Percentiles rank a stretch among this genome's conserved stretches.
These are phyloP conservation scores for Orchesella cincta DNA, from an alignment of 1,140 invertebrate genomes.

Conservation along the genomic window DNA sequence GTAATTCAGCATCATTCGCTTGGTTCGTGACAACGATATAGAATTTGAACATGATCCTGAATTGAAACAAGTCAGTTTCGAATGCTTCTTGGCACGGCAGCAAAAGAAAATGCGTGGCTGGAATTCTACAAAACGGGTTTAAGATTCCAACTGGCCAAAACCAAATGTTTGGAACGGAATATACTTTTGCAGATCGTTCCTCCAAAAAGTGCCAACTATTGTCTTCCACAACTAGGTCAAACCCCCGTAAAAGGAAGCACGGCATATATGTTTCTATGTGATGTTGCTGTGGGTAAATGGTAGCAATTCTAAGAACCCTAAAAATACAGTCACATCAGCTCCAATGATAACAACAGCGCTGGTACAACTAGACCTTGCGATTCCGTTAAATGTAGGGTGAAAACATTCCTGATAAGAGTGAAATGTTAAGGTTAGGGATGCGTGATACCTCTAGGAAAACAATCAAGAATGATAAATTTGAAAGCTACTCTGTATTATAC, in stretches of 20 bases:
- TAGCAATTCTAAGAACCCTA: conserved; percentile 2
- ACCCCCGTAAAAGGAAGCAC: too few relatives aligned
- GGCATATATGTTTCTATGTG: conserved; percentile 18
- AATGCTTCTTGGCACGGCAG: conserved; percentile 12
- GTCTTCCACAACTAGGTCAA: too few relatives aligned
- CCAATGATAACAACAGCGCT: background rate
- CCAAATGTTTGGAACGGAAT: conserved; percentile 18
- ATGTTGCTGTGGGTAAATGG: background rate
- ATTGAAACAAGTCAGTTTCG: background rate
- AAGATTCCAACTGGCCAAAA: background rate
- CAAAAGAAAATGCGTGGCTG: background rate
- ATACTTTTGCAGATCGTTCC: background rate
- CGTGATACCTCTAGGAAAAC: background rate
- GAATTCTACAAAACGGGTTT: conserved; percentile 12
- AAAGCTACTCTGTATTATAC: background rate
- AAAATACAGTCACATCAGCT: background rate
- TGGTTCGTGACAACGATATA: too few relatives aligned
- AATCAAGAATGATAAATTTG: background rate
- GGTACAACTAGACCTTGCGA: background rate
- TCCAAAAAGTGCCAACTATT: conserved; percentile 26
- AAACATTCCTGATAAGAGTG: background rate
- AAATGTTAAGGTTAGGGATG: background rate
- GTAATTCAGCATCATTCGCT: too few relatives aligned
- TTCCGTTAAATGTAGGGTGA: conserved; percentile 1
- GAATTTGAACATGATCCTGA: too few relatives aligned